Percentiles rank a stretch among this genome's conserved stretches.
Evolutionary conservation across 2,888 invertebrate genomes (phyloP).

Genomic region (Drosophila prolongata): DNA sequence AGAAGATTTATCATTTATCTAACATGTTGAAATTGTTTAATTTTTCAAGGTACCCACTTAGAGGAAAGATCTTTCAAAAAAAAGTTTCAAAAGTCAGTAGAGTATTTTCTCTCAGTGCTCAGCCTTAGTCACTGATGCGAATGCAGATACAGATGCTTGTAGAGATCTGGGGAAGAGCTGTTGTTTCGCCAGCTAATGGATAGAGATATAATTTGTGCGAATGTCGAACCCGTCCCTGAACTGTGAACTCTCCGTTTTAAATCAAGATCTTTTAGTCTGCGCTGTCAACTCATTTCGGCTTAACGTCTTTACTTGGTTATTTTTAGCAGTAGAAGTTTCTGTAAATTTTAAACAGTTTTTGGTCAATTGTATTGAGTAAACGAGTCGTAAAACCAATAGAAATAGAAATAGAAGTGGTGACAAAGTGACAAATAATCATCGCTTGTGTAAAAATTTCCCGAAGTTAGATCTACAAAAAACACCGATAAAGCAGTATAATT

Average conservation of each 20-base stretch:
- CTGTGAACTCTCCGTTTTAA: conserved; percentile 8
- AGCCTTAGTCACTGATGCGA: background rate
- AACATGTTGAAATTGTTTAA: too few species aligned
- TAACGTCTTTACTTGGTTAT: background rate
- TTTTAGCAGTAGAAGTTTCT: background rate
- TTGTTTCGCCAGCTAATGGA: conserved; percentile 11
- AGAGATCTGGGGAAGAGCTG: conserved; percentile 1
- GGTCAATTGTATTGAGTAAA: background rate
- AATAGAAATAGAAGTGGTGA: background rate
- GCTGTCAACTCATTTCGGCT: background rate
- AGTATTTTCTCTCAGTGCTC: background rate
- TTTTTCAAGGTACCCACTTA: too few species aligned
- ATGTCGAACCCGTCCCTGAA: conserved; percentile 23
- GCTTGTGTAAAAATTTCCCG: background rate
- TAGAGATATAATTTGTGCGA: conserved; percentile 12
- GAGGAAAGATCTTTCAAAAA: too few species aligned
- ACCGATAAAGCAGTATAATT: too few species aligned
- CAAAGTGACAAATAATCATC: background rate
- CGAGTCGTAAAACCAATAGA: too few species aligned
- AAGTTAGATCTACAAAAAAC: too few species aligned
- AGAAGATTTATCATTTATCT: too few species aligned
- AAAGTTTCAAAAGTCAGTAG: too few species aligned
- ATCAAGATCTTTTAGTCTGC: background rate
- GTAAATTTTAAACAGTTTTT: background rate
- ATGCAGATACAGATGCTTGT: conserved; percentile 3